A percentile compares a stretch with the other conserved stretches of the same genome.
These are phyloP conservation scores for Hyperoplus lanceolatus DNA, from an alignment of 2,797 vertebrate genomes.

Conservation along the genomic window DNA sequence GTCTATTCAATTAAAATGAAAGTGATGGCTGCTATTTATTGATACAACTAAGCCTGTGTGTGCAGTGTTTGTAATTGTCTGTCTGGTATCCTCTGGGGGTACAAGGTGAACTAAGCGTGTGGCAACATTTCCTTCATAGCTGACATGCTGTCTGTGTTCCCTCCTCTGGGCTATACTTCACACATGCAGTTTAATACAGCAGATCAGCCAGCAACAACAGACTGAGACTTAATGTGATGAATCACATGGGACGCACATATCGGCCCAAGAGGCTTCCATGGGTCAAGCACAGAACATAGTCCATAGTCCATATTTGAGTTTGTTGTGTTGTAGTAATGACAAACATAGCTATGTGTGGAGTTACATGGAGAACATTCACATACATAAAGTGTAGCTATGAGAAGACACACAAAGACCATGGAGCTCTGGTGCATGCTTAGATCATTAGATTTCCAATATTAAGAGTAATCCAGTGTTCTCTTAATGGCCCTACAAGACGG, in stretches of 20 bases:
- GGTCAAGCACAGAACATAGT: not conserved
- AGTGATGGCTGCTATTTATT: slow-evolving; percentile 60
- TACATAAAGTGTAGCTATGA: not conserved
- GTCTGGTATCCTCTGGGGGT: slow-evolving; percentile 15
- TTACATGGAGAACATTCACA: not conserved
- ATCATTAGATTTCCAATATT: slow-evolving; percentile 4
- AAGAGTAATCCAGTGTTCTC: not conserved
- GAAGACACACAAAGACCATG: not conserved
- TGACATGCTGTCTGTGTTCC: slow-evolving; percentile 80
- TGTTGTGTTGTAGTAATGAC: not conserved
- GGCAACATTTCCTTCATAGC: slow-evolving; percentile 77
- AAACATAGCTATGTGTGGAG: not conserved
- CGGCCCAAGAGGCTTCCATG: slow-evolving; percentile 6
- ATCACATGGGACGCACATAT: slow-evolving; percentile 26
- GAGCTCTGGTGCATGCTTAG: not conserved
- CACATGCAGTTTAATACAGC: slow-evolving; percentile 43
- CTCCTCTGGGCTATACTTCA: slow-evolving; percentile 64
- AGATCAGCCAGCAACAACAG: slow-evolving; percentile 38
- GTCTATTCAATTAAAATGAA: slow-evolving; percentile 56
- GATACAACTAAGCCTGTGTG: slow-evolving; percentile 44
- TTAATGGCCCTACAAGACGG: slow-evolving; percentile 17
- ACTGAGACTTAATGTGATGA: slow-evolving; percentile 31
- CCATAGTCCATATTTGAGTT: not conserved
- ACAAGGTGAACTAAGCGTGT: slow-evolving; percentile 53
- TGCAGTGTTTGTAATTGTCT: slow-evolving; percentile 27